A percentile compares a stretch with the other conserved stretches of the same genome.
phyloP scores from a whole-genome alignment of 2,888 invertebrate genomes.

The Acrobasis suavella region DNA sequence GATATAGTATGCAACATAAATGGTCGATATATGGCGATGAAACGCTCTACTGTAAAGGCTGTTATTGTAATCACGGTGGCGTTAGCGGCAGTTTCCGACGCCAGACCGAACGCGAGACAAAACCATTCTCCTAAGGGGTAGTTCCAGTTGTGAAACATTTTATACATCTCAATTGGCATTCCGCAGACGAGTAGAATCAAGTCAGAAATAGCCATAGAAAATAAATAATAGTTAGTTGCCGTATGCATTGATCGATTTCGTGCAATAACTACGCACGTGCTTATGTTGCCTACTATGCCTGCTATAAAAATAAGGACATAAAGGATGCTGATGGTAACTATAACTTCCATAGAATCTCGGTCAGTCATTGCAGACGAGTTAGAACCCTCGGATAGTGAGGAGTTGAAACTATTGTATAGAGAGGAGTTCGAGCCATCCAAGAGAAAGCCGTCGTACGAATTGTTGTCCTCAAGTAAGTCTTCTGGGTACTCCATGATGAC shows the following conservation, averaged over 20 bases:
- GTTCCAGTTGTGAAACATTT: constrained; percentile 87
- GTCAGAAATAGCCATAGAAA: constrained; percentile 90
- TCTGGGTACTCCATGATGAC: constrained; percentile 53
- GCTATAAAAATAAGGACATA: constrained; percentile 87
- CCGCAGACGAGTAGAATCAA: constrained; percentile 88
- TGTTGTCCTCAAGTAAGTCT: constrained; percentile 28
- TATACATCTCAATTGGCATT: constrained; percentile 90
- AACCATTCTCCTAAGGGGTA: constrained; percentile 90
- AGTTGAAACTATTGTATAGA: too few relatives aligned
- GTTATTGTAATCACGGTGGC: constrained; percentile 94
- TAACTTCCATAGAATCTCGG: constrained; percentile 82
- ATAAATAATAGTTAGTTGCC: constrained; percentile 91
- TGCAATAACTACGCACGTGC: constrained; percentile 90
- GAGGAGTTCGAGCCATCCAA: constrained; percentile 34
- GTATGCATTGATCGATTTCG: constrained; percentile 91
- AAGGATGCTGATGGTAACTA: constrained; percentile 85
- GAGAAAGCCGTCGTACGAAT: too few relatives aligned
- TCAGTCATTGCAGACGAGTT: constrained; percentile 38
- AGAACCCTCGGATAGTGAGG: too few relatives aligned
- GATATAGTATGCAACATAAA: constrained; percentile 92
- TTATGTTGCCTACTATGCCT: constrained; percentile 89
- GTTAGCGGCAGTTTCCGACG: constrained; percentile 93
- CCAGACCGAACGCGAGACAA: constrained; percentile 88
- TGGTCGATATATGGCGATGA: constrained; percentile 93
- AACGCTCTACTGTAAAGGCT: constrained; percentile 94